Evolutionary conservation across 2,797 vertebrate genomes (phyloP).

Genomic region (Molothrus ater): DNA sequence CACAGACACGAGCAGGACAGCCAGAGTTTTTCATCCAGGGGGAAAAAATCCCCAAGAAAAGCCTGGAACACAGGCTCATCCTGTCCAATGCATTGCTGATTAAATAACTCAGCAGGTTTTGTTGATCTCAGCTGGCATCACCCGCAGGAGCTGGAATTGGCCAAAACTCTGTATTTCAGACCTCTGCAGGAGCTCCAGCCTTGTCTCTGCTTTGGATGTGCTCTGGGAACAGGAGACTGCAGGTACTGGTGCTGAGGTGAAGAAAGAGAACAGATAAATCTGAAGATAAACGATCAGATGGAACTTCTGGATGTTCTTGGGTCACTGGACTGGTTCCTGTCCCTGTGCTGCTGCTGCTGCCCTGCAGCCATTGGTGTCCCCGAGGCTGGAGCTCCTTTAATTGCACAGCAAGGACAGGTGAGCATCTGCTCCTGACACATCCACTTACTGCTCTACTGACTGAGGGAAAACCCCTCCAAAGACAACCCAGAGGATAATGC

Average conservation of each 20-base stretch:
- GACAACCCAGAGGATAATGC: background rate
- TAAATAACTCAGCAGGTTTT: background rate
- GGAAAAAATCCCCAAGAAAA: background rate
- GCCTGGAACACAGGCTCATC: accelerated
- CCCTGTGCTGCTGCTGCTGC: background rate
- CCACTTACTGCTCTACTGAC: background rate
- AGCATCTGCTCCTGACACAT: background rate
- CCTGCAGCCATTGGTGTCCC: background rate
- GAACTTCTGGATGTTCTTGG: background rate
- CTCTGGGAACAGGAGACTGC: background rate
- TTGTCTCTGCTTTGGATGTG: background rate
- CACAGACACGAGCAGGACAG: background rate
- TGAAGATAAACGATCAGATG: background rate
- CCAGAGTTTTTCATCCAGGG: background rate
- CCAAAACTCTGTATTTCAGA: background rate
- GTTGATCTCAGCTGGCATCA: background rate
- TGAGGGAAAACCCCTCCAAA: background rate
- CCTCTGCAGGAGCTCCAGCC: background rate
- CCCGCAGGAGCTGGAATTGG: background rate
- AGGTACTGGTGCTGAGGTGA: background rate
- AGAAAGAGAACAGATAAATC: background rate
- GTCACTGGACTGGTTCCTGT: background rate
- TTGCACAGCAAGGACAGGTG: background rate
- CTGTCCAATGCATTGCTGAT: background rate
- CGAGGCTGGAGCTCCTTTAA: background rate